Base-by-base conservation (phyloP, 2,797 vertebrate genomes). In the Sebastes flavidus region DNA sequence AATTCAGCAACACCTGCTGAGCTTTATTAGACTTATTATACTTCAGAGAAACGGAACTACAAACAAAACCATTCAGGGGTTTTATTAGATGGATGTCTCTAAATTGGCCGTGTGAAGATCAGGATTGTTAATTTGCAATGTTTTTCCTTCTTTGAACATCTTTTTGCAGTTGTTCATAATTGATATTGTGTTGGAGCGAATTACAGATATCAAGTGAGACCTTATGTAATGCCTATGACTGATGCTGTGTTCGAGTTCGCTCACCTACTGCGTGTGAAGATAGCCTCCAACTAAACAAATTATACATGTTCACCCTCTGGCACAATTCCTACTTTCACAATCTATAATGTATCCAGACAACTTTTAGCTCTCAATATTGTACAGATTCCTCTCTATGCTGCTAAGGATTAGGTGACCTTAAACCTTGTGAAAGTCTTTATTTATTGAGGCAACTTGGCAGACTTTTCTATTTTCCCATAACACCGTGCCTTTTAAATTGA, bases 241-340 rank as follows among this genome's bases (percentile, higher is more conserved):
- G 67, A 75, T 32, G 59, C 16, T 78, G 38, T 63, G 71, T 60
- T 74, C 65, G 76, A 73, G 60, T 56, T 71, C 1, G 6, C 55
- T 70, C 77, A 65, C 75, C 72, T 61, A 29, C 42, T 63, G 65
- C 8, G 67, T 73, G 46, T 62, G 65, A 70, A 61, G 72, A 80
- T n/a, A 8, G 12, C 22, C 36, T 7, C 32, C 13, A 62, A 61
- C 60, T 59, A 66, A 80, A 73, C 75, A 8, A 78, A 80, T 82
- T 75, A 71, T 78, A 74, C 55, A 81, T 79, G 72, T 74, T 65
- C 7, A 11, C 46, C 77, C 66, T 54, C 27, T 34, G 65, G 30
- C 70, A 72, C 34, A 24, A 22, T 46, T 22, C 18, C 0, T 52
- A 24, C 38, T 54, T 56, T 72, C 29, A 49, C 58, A 5, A 74